Percentiles rank a stretch among this genome's conserved stretches.
phyloP scores from a whole-genome alignment of 2,797 vertebrate species.

The Manis javanica region DNA sequence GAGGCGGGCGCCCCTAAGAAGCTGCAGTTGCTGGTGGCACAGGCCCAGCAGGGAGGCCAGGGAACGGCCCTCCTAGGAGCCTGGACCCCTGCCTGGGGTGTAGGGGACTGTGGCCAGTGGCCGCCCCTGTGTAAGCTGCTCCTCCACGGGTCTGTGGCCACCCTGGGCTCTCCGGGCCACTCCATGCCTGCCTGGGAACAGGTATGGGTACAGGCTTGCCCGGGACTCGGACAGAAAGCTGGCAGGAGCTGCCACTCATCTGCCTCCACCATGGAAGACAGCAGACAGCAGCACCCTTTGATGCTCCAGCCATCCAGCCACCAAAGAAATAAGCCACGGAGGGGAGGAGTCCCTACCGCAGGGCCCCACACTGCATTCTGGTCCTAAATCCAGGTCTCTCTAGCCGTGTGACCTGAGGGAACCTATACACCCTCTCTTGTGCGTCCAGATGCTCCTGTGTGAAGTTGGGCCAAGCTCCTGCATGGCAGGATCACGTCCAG shows the following conservation, averaged over 20 bases:
- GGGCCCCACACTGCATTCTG: rapidly evolving
- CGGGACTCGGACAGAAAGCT: neutral
- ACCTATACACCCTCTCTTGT: neutral
- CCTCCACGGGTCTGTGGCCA: rapidly evolving
- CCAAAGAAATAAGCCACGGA: no score
- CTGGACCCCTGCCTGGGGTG: neutral
- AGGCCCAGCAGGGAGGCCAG: no score
- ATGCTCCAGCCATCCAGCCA: neutral
- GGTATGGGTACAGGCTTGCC: rapidly evolving
- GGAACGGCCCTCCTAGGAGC: neutral
- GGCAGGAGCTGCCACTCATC: rapidly evolving
- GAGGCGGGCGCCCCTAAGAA: neutral
- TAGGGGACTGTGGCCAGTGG: neutral
- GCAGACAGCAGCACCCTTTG: neutral
- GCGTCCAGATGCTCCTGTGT: no score
- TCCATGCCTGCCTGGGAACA: rapidly evolving
- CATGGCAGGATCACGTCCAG: rapidly evolving
- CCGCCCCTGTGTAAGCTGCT: neutral
- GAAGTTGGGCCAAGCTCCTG: rapidly evolving
- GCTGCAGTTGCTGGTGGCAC: rapidly evolving
- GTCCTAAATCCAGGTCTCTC: neutral
- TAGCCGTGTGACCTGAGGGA: neutral
- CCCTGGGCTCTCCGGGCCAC: rapidly evolving
- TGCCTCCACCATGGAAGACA: rapidly evolving
- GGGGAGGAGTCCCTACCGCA: no score